Evolutionary conservation across 1,140 invertebrate genomes (phyloP).

Genomic region (Tetraneura akinire): DNA sequence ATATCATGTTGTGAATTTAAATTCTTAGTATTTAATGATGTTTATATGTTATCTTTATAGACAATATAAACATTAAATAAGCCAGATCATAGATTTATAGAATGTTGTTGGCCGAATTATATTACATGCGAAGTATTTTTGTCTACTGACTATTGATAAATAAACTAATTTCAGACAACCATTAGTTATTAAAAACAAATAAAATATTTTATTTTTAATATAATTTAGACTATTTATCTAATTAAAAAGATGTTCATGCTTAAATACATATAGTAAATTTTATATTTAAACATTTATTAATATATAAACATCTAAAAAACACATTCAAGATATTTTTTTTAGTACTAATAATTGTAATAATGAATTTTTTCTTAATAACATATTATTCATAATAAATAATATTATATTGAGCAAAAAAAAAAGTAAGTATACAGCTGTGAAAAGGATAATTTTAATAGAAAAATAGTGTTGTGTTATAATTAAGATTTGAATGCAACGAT

Average conservation of each 20-base stretch:
- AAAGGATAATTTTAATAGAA: too few relatives aligned
- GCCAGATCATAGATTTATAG: background rate
- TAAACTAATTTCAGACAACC: conserved; percentile 8
- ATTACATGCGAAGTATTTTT: conserved; percentile 13
- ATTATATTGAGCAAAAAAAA: too few relatives aligned
- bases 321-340: background rate
- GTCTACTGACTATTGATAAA: conserved; percentile 12
- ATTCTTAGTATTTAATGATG: conserved; percentile 7
- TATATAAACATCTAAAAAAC: background rate
- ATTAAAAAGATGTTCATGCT: background rate
- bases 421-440: too few relatives aligned
- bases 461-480: too few relatives aligned
- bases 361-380: too few relatives aligned
- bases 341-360: background rate
- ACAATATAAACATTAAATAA: conserved; percentile 32
- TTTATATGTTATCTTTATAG: background rate
- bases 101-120: background rate
- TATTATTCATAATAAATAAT: too few relatives aligned
- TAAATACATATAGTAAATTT: background rate
- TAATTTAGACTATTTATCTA: background rate
- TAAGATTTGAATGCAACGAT: too few relatives aligned
- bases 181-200: conserved; percentile 4
- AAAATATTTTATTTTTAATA: background rate
- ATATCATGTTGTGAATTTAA: background rate
- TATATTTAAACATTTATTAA: conserved; percentile 12